A percentile compares a stretch with the other conserved stretches of the same genome.
Conservation (phyloP, 2,113 vertebrate species). For the Podarcis raffonei region DNA sequence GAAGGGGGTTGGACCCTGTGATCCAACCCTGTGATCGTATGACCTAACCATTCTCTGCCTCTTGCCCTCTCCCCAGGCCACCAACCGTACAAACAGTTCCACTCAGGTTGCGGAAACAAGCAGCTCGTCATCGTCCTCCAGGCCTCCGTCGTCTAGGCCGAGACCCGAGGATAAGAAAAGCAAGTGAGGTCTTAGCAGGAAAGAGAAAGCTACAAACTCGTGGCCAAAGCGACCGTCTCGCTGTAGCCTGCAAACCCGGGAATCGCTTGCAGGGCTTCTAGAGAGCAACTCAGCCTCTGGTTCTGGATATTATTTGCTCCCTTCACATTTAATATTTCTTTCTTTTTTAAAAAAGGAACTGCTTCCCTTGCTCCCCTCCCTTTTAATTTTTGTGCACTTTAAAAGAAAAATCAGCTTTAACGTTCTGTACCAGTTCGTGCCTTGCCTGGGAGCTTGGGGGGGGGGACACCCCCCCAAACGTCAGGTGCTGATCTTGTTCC, state of each 20-base stretch:
- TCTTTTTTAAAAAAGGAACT: slow-evolving; percentile 17
- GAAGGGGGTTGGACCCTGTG: no score
- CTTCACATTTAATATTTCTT: slow-evolving; percentile 15
- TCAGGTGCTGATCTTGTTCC: neutral
- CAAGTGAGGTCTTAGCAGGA: slow-evolving; percentile 28
- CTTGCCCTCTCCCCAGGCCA: slow-evolving; percentile 55
- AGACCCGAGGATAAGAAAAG: slow-evolving; percentile 45
- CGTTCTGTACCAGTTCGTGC: slow-evolving; percentile 60
- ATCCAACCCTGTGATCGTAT: no score
- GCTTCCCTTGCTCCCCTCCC: neutral
- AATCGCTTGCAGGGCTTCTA: neutral
- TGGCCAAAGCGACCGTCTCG: neutral
- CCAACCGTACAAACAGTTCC: slow-evolving; percentile 57
- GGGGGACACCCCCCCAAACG: neutral
- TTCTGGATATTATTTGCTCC: neutral
- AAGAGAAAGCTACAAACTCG: neutral
- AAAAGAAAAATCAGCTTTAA: slow-evolving; percentile 42
- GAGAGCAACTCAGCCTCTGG: neutral
- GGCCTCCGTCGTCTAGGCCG: no score
- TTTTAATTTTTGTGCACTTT: slow-evolving; percentile 66
- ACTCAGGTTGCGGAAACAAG: slow-evolving; percentile 42
- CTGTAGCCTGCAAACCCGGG: neutral
- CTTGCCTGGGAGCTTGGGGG: slow-evolving; percentile 36
- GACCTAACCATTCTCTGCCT: neutral
- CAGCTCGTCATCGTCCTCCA: neutral